Conservation (phyloP, 2,888 invertebrate species). For the Sesia apiformis region DNA sequence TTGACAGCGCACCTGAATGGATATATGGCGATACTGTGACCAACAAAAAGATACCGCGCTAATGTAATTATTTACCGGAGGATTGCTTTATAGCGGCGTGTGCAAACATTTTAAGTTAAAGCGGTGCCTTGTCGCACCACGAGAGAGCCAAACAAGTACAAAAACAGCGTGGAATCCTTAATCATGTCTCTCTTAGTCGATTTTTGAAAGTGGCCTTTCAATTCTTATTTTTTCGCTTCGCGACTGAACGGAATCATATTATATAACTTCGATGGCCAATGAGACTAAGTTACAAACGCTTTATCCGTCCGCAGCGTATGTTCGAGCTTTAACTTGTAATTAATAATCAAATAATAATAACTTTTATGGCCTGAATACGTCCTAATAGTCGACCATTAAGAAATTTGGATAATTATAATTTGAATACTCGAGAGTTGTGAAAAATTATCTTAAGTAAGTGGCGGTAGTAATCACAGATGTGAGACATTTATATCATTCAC, state of each 20-base stretch:
- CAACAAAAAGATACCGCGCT: constrained; percentile 43
- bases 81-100: constrained; percentile 54
- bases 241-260: constrained; percentile 25
- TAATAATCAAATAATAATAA: background rate
- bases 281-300: constrained; percentile 49
- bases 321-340: background rate
- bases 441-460: too few relatives aligned
- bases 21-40: constrained; percentile 36
- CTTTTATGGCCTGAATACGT: background rate
- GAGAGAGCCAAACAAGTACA: constrained; percentile 21
- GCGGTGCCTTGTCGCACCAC: constrained; percentile 19
- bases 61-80: constrained; percentile 56
- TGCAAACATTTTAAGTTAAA: constrained; percentile 56
- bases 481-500: background rate
- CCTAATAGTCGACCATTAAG: background rate
- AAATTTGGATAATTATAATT: too few relatives aligned
- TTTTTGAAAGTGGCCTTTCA: constrained; percentile 48
- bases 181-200: constrained; percentile 66
- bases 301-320: constrained; percentile 11
- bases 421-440: too few relatives aligned
- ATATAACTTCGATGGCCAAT: constrained; percentile 47
- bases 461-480: background rate
- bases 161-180: constrained; percentile 37
- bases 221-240: constrained; percentile 50
- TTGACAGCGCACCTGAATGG: constrained; percentile 17